Evolutionary conservation across 2,888 invertebrate species (phyloP), one percentile per base, ranked within the genome.

Genomic region (Agelastica alni): DNA sequence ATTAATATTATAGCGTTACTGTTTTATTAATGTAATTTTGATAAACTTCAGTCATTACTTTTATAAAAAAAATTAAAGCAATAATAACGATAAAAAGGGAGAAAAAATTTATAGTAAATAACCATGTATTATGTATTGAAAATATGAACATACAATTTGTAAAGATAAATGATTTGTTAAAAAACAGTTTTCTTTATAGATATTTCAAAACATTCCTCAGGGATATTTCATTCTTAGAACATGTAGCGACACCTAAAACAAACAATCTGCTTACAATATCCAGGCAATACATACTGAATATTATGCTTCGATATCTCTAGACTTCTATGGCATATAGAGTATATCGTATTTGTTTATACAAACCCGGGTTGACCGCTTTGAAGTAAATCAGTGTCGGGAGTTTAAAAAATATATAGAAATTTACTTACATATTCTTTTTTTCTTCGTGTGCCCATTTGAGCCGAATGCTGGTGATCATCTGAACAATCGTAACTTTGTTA

Each of bases 301-400:
- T 53, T 43, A 36, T 34, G 14, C 30, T 41, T 42, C 43, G 42
- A 30, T 47, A 42, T 36, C 34, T n/a, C 12, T 26, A 26, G 26
- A 42, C 42, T 42, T 5, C 9, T 9, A 14, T 9, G 26, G 26
- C n/a, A n/a, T n/a, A 22, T 26, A 26, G 9, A 53, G 36, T 42
- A 43, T 46, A 22, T 47, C 28, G 36, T 47, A 47, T 53, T 47
- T 53, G 53, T 47, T 20, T 48, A 18, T 39, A 36, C 41, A 22
- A 34, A 34, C 32, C 13, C 44, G 6, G 12, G 28, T 31, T 31
- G 17, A 30, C 16, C 17, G 45, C 18, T 32, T 13, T 9, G 13
- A 9, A 13, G 32, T 4, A 45, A 13, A 2, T 10, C 43, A 44
- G 20, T 31, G 17, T 3, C 17, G 31, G 43, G 9, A n/a, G n/a